Percentiles rank a stretch among this genome's conserved stretches.
Evolutionary conservation across 1,140 invertebrate genomes (phyloP).

Genomic region (Artemia franciscana): DNA sequence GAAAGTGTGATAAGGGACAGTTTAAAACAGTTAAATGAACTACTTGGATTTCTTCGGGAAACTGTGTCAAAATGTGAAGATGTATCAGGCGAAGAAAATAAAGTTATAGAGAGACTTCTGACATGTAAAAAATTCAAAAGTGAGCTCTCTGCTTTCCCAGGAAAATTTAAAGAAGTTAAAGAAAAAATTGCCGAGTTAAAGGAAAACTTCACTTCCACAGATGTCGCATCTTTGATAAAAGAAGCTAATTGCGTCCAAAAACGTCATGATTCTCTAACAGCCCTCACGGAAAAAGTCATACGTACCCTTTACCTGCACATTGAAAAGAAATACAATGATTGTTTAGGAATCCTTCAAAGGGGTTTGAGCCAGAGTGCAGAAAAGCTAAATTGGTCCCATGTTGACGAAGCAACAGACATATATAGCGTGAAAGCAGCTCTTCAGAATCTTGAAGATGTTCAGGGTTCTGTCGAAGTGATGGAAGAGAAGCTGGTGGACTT

Average conservation of each 20-base stretch:
- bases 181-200: conserved; percentile 42
- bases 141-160: conserved; percentile 31
- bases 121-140: conserved; percentile 38
- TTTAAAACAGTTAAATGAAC: conserved; percentile 31
- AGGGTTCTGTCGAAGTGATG: conserved; percentile 33
- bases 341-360: conserved; percentile 49
- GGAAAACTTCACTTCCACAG: conserved; percentile 48
- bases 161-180: conserved; percentile 38
- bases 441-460: conserved; percentile 48
- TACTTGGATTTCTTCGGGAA: conserved; percentile 32
- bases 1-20: conserved; percentile 41
- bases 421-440: conserved; percentile 82
- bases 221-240: conserved; percentile 45
- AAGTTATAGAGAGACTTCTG: conserved; percentile 50
- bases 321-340: conserved; percentile 66
- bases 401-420: conserved; percentile 59
- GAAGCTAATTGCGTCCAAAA: conserved; percentile 52
- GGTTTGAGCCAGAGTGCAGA: conserved; percentile 53
- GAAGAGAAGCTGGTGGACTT: conserved; percentile 14
- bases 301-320: conserved; percentile 52
- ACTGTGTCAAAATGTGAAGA: conserved; percentile 73
- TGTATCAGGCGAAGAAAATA: conserved; percentile 58
- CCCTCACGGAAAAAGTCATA: conserved; percentile 53
- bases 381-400: conserved; percentile 74
- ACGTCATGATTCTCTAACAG: conserved; percentile 41